A percentile compares a stretch with the other conserved stretches of the same genome.
These are phyloP conservation scores for Apodemia duryi DNA, from an alignment of 2,888 invertebrate genomes.

Conservation along the genomic window DNA sequence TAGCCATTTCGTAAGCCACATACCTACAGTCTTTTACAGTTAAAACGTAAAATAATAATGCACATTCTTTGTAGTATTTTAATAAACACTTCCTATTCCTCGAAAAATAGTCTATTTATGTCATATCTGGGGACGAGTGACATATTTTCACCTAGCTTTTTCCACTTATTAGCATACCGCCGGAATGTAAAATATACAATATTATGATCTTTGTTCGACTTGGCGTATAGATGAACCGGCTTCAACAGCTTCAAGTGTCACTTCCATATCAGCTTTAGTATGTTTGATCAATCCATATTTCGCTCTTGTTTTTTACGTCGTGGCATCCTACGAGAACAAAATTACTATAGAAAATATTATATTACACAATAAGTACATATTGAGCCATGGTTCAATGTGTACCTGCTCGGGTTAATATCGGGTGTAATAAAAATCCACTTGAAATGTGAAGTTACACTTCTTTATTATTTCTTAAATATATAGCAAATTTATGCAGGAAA, in stretches of 20 bases:
- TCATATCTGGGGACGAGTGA: no score
- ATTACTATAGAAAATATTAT: background rate
- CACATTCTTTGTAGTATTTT: no score
- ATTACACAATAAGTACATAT: background rate
- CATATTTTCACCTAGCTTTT: no score
- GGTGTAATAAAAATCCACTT: background rate
- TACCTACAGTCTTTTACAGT: no score
- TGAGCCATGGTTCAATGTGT: constrained; percentile 3
- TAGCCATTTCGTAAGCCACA: no score
- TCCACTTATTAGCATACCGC: no score
- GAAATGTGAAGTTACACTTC: background rate
- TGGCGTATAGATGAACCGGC: background rate
- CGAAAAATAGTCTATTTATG: no score
- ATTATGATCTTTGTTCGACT: no score
- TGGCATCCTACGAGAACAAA: background rate
- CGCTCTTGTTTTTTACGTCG: constrained; percentile 3
- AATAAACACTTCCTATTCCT: no score
- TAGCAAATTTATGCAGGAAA: constrained; percentile 3
- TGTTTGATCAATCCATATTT: constrained; percentile 1
- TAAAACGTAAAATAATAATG: no score
- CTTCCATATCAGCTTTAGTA: background rate
- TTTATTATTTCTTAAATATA: background rate
- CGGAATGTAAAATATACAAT: no score
- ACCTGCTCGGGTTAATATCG: background rate
- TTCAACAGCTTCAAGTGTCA: background rate